Base-by-base conservation (phyloP, 2,113 vertebrate species). In the Neogobius melanostomus region DNA sequence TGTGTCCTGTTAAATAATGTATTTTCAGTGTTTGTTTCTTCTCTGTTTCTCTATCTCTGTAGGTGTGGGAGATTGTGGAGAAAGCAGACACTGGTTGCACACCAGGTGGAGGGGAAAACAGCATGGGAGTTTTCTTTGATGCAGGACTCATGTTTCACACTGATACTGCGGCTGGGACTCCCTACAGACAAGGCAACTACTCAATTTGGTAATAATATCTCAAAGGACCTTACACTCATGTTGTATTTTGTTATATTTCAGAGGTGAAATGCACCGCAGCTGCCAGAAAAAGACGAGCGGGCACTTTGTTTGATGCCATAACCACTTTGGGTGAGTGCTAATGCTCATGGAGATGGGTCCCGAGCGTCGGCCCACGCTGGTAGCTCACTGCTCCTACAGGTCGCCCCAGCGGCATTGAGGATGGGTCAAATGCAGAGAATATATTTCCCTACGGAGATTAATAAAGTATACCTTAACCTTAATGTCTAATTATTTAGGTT, bases 41-140 rank as follows among this genome's bases (percentile, higher is more conserved):
- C n/a, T n/a, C n/a, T n/a, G n/a, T n/a, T n/a, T n/a, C n/a, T n/a
- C n/a, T n/a, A 2, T 61, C 42, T 61, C 11, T 2, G 53, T 74
- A 95, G 94, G 78, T 95, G 69, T 95, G 94, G 94, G 91, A 94
- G 17, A 43, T 68, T 0, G 86, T 95, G 6, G 93, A 94, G 71
- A 80, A 90, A 42, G 69, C 90, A 0, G 93, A 95, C 78, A 87
- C 90, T 11, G 94, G 90, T 72, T 95, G 94, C 74, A 93, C 93
- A 3, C 74, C 91, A 0, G 93, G 94, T n/a, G 91, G 94, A 71
- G 94, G 94, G 2, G 82, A 69, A 11, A 64, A 93, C 52, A 47
- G 64, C 6, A 82, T 93, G 75, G 64, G 81, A 14, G 92, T 95
- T 56, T 93, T 95, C 74, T 87, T 67, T 1, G 92, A 94, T 52